Conservation (phyloP, 2,113 vertebrate species). For the Hystrix brachyura region DNA sequence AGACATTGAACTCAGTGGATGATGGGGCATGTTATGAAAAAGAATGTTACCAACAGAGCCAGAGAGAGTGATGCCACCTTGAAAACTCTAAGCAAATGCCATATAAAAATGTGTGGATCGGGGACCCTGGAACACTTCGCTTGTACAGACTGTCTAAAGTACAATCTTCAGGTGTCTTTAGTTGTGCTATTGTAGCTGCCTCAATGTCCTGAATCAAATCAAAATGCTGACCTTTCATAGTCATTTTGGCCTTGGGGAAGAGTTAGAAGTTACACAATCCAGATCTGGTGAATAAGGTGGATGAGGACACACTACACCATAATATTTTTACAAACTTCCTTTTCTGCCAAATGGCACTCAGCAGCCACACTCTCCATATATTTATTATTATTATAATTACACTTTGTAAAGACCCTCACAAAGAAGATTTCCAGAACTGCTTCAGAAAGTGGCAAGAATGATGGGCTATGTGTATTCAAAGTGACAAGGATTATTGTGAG, state of each 20-base stretch:
- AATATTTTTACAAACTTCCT: not conserved
- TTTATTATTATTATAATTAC: not conserved
- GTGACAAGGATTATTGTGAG: not conserved
- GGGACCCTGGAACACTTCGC: not conserved
- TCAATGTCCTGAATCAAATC: not conserved
- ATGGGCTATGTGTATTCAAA: not conserved
- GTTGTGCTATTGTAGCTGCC: not conserved
- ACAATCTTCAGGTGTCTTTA: not conserved
- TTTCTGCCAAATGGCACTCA: accelerated
- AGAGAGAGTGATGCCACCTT: too few relatives aligned
- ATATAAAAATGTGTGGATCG: too few relatives aligned
- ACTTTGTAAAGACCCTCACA: not conserved
- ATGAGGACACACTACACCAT: accelerated
- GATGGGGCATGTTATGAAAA: not conserved
- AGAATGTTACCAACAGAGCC: not conserved
- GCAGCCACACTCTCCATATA: not conserved
- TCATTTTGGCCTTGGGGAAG: not conserved
- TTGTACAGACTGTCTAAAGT: not conserved
- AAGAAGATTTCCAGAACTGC: not conserved
- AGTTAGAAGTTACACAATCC: not conserved
- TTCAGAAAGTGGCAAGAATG: not conserved
- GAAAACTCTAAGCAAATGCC: not conserved
- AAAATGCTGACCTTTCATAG: not conserved
- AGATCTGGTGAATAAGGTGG: not conserved
- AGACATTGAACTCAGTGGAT: too few relatives aligned